phyloP scores from a whole-genome alignment of 2,113 vertebrate genomes.

The Ploceus nigricollis region DNA sequence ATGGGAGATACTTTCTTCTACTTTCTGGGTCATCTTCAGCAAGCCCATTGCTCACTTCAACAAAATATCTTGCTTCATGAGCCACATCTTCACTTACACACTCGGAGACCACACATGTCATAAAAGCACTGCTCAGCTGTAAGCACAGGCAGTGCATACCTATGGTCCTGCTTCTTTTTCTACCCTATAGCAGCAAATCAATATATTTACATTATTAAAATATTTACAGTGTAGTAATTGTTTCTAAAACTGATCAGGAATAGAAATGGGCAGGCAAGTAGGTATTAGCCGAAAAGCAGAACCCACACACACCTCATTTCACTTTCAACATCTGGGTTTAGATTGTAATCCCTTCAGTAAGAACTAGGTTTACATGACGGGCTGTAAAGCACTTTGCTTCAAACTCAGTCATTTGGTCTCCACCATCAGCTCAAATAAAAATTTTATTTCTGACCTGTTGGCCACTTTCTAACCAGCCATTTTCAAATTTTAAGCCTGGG shows the following conservation, averaged over 20 bases:
- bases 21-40: not conserved
- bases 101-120: not conserved
- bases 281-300: not conserved
- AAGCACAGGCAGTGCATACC: not conserved
- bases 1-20: not conserved
- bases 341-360: not conserved
- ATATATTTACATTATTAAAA: not conserved
- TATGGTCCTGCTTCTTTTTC: not conserved
- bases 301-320: not conserved
- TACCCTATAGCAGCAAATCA: not conserved
- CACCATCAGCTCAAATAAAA: not conserved
- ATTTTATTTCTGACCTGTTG: not conserved
- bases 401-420: not conserved
- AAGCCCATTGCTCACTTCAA: not conserved
- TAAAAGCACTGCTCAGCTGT: not conserved
- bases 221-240: not conserved
- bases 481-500: not conserved
- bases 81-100: not conserved
- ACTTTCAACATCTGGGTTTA: not conserved
- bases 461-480: not conserved
- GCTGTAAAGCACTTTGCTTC: not conserved
- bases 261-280: not conserved
- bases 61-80: not conserved
- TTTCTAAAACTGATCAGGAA: not conserved
- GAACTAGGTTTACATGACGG: not conserved